A percentile compares a stretch with the other conserved stretches of the same genome.
These are phyloP conservation scores for Phortica variegata DNA, from an alignment of 1,140 invertebrate species.

Conservation along the genomic window DNA sequence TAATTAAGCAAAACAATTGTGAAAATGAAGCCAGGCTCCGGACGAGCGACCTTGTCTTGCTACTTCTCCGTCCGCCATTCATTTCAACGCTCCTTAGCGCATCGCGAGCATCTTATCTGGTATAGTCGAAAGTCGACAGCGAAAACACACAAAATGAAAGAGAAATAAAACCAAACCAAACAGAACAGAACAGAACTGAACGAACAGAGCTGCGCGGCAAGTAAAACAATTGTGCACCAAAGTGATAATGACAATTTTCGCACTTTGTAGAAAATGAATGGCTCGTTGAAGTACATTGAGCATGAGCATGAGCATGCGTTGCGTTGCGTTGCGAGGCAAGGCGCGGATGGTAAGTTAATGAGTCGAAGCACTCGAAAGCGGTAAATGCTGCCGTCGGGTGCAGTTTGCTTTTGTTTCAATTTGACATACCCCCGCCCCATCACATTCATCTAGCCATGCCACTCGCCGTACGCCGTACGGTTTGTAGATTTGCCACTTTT, in stretches of 20 bases:
- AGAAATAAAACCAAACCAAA: too few species aligned
- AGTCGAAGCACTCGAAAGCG: conserved; percentile 46
- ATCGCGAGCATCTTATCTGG: background rate
- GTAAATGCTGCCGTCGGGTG: conserved; percentile 47
- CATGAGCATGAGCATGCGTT: too few species aligned
- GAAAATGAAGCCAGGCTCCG: too few species aligned
- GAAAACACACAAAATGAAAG: too few species aligned
- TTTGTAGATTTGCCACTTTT: too few species aligned
- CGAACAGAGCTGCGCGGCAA: too few species aligned
- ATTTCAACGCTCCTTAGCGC: background rate
- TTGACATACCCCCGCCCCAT: background rate
- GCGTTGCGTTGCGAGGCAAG: background rate
- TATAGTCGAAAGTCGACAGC: conserved; percentile 8
- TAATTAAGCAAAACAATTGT: conserved; percentile 52
- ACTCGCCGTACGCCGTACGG: too few species aligned
- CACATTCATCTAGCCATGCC: background rate
- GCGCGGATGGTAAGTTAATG: conserved; percentile 43
- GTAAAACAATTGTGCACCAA: too few species aligned
- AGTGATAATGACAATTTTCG: conserved; percentile 52
- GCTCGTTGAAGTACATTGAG: background rate
- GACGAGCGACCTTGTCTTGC: too few species aligned
- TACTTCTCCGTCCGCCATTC: too few species aligned
- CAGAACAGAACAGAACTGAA: too few species aligned
- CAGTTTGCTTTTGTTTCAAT: conserved; percentile 23
- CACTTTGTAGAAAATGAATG: conserved; percentile 25